phyloP scores from a whole-genome alignment of 2,888 invertebrate species.

The Latrodectus elegans region DNA sequence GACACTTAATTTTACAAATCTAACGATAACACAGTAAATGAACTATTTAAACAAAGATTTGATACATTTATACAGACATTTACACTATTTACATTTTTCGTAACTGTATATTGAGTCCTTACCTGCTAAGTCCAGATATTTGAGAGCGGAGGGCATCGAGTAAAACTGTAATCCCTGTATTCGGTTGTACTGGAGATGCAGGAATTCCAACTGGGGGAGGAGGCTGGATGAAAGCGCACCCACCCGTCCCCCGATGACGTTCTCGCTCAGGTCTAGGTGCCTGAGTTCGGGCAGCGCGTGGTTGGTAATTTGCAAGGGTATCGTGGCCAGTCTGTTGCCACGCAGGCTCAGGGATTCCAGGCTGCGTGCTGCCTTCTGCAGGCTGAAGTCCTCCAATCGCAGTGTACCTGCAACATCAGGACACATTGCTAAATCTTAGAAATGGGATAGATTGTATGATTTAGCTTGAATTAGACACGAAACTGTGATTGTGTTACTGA shows the following conservation, averaged over 20 bases:
- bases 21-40: no score
- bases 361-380: conserved; percentile 10
- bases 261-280: conserved; percentile 48
- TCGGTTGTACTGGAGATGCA: conserved; percentile 44
- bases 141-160: conserved; percentile 31
- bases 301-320: conserved; percentile 20
- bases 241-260: conserved; percentile 15
- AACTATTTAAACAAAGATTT: no score
- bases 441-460: no score
- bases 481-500: no score
- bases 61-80: no score
- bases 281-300: conserved; percentile 26
- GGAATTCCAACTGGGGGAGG: conserved; percentile 27
- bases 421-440: no score
- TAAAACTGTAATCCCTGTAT: conserved; percentile 35
- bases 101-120: not conserved
- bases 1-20: no score
- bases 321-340: conserved; percentile 23
- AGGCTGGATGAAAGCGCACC: conserved; percentile 9
- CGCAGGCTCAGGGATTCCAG: conserved; percentile 34
- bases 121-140: conserved; percentile 58
- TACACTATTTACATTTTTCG: no score
- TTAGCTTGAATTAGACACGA: no score
- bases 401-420: conserved; percentile 14
- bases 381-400: conserved; percentile 21